Conservation (phyloP, 2,797 vertebrate species). For the Eulemur coronatus region DNA sequence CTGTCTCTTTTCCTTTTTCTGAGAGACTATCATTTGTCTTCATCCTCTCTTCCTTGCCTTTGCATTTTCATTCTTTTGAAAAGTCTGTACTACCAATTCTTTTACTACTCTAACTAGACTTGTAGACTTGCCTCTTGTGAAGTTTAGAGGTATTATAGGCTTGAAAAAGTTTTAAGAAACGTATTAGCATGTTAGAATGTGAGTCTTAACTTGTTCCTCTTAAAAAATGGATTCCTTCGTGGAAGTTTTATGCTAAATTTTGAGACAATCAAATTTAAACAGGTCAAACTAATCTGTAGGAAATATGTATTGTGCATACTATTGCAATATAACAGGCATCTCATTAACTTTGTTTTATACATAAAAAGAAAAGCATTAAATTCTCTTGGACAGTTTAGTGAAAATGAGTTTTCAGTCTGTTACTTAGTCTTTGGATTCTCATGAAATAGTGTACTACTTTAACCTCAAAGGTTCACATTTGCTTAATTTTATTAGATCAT, state of each 20-base stretch:
- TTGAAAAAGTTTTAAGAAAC: background rate
- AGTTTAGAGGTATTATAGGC: background rate
- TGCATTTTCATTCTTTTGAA: background rate
- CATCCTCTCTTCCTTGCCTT: background rate
- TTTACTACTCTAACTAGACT: background rate
- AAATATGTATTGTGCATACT: background rate
- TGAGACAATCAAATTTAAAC: background rate
- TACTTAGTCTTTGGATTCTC: conserved; percentile 2
- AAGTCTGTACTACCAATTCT: background rate
- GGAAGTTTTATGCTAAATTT: conserved; percentile 4
- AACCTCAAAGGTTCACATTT: background rate
- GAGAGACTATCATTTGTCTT: background rate
- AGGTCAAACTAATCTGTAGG: background rate
- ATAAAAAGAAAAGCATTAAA: background rate
- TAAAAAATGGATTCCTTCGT: background rate
- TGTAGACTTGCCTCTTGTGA: background rate
- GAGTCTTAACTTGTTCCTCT: background rate
- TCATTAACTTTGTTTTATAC: conserved; percentile 43
- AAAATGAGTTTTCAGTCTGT: conserved; percentile 33
- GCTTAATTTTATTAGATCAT: background rate
- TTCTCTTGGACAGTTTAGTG: conserved; percentile 28
- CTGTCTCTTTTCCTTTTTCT: background rate
- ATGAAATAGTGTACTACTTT: conserved; percentile 29
- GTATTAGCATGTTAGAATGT: background rate
- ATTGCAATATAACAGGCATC: background rate